Evolutionary conservation across 2,113 vertebrate genomes (phyloP).

Genomic region (Hydrolagus affinis): DNA sequence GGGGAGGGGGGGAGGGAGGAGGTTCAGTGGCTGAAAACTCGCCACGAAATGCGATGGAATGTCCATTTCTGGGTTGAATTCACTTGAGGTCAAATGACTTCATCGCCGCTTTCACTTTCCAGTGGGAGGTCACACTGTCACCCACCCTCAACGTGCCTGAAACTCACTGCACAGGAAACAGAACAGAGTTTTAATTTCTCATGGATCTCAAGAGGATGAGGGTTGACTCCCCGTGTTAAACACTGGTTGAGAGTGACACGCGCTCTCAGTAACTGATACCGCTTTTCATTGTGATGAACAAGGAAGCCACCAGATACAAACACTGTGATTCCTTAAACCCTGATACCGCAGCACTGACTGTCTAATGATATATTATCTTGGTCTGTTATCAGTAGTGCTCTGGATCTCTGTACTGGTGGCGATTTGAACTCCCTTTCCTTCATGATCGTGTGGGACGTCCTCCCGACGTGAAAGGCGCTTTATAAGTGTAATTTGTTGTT

Average conservation of each 20-base stretch:
- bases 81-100: neutral
- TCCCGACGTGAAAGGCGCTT: too few relatives aligned
- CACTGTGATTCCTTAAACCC: too few relatives aligned
- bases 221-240: neutral
- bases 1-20: neutral
- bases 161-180: neutral
- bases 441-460: too few relatives aligned
- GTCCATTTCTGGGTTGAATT: neutral
- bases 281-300: too few relatives aligned
- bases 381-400: too few relatives aligned
- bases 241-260: neutral
- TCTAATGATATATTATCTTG: too few relatives aligned
- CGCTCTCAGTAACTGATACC: too few relatives aligned
- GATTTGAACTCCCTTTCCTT: too few relatives aligned
- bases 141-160: neutral
- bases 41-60: neutral
- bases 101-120: neutral
- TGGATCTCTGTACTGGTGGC: too few relatives aligned
- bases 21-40: neutral
- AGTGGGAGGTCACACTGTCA: neutral
- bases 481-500: too few relatives aligned
- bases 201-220: neutral
- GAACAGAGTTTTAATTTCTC: neutral
- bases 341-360: too few relatives aligned
- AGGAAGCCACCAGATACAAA: too few relatives aligned